Evolutionary conservation across 2,888 invertebrate genomes (phyloP), one percentile per base, ranked within the genome.

Genomic region (Fragum sueziense): DNA sequence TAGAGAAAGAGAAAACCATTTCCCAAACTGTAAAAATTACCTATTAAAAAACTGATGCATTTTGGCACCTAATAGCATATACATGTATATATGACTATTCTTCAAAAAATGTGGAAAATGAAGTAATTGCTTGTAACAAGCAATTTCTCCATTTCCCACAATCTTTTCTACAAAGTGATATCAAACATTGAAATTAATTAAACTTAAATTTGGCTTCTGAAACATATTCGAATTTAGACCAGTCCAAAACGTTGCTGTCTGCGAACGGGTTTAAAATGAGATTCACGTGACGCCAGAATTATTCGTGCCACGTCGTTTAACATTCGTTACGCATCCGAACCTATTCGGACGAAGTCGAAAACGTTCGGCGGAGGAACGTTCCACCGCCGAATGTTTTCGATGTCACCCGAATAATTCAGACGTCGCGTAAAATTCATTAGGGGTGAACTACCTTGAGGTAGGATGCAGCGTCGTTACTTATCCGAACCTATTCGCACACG

Each of bases 101-200:
- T n/a, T 17, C 6, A 54, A 54, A 54, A 22, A 54, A 7, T 7
- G 6, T 7, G 1, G 2, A n/a, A 54, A 54, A 54, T 22, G 22
- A n/a, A 54, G 54, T n/a, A 54, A 54, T 22, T 17, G 54, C 54
- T 54, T 11, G 54, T 54, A 54, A 54, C 54, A 4, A 54, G 54
- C 54, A 54, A 22, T 54, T 54, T 54, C 54, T n/a, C 22, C 54
- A 7, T 54, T 54, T 54, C 22, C n/a, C 25, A n/a, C 20, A n/a
- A 7, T 54, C 0, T 54, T 17, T n/a, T 17, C 22, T n/a, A 54
- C 20, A 11, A 1, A 54, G 22, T 54, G 4, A 54, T 2, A 54
- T n/a, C n/a, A 7, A 54, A 54, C 9, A 2, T 1, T n/a, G 11
- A 11, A 54, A 2, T n/a, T 54, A n/a, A 54, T 9, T 2, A 2